A percentile compares a stretch with the other conserved stretches of the same genome.
phyloP scores from a whole-genome alignment of 2,888 invertebrate genomes.

The Ophion ellenae region DNA sequence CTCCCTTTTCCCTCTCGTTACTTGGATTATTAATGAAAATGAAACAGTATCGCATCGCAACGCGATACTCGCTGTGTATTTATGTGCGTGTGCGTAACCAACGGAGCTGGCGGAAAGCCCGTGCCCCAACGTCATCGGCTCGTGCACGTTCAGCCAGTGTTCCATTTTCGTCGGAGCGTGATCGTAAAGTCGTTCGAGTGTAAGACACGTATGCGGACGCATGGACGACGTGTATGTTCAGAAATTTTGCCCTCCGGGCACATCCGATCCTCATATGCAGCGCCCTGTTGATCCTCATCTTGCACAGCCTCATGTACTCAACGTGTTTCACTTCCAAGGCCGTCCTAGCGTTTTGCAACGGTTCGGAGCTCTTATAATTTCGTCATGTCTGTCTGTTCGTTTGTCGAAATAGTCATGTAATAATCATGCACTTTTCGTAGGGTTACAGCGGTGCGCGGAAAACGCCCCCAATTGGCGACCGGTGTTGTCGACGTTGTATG shows the following conservation, averaged over 20 bases:
- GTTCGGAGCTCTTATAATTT: too few species aligned
- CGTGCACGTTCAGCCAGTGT: not conserved
- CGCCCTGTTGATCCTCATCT: constrained; percentile 6
- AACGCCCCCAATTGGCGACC: too few species aligned
- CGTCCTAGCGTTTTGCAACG: not conserved
- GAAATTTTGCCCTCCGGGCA: constrained; percentile 23
- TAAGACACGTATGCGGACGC: constrained; percentile 20
- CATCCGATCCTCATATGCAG: constrained; percentile 23
- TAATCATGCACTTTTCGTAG: too few species aligned
- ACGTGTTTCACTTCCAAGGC: not conserved
- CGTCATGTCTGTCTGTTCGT: too few species aligned
- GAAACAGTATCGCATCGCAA: constrained; percentile 70
- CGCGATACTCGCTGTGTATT: not conserved
- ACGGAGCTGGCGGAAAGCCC: constrained; percentile 9
- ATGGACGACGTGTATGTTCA: not conserved
- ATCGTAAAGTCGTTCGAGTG: constrained; percentile 30
- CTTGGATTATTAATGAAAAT: constrained; percentile 78
- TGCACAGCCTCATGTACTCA: not conserved
- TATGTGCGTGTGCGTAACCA: constrained; percentile 1
- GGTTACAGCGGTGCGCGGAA: too few species aligned
- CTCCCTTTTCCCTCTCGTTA: constrained; percentile 54
- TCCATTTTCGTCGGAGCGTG: constrained; percentile 21
- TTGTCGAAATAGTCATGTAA: too few species aligned
- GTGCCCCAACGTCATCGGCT: constrained; percentile 10
- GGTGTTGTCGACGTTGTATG: too few species aligned